A percentile compares a stretch with the other conserved stretches of the same genome.
phyloP scores from a whole-genome alignment of 2,113 vertebrate genomes.

The Hippotragus niger region DNA sequence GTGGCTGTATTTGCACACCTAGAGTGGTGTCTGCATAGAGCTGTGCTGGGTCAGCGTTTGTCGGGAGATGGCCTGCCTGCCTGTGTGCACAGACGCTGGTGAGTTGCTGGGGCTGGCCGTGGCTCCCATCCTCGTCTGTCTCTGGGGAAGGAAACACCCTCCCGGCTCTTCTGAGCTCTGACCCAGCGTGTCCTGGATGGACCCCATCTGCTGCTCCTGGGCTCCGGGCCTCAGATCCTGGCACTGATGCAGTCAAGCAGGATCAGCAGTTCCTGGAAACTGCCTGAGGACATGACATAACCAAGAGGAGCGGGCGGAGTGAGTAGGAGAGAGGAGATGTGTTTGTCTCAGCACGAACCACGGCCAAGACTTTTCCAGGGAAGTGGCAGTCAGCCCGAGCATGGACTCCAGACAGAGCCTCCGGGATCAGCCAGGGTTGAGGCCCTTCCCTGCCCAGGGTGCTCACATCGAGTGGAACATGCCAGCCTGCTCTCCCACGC shows the following conservation, averaged over 20 bases:
- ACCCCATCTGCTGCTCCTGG: neutral
- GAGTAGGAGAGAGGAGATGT: neutral
- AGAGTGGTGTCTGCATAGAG: neutral
- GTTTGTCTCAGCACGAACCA: neutral
- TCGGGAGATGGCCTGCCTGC: neutral
- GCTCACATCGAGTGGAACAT: rapidly evolving
- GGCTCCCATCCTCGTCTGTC: rapidly evolving
- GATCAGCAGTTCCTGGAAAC: neutral
- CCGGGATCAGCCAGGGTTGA: rapidly evolving
- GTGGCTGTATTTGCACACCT: rapidly evolving
- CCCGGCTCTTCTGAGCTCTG: rapidly evolving
- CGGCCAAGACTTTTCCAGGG: neutral
- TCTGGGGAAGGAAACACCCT: rapidly evolving
- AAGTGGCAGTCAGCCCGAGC: neutral
- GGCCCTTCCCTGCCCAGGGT: neutral
- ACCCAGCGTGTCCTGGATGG: rapidly evolving
- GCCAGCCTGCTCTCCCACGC: rapidly evolving
- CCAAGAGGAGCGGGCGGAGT: neutral
- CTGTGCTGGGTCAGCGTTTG: neutral
- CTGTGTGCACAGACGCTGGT: rapidly evolving
- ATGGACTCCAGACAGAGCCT: neutral
- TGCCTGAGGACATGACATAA: neutral
- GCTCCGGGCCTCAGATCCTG: neutral
- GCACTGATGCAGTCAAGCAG: neutral
- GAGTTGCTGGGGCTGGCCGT: rapidly evolving